Evolutionary conservation across 1,140 invertebrate species (phyloP).

Genomic region (Bombus sylvicola): DNA sequence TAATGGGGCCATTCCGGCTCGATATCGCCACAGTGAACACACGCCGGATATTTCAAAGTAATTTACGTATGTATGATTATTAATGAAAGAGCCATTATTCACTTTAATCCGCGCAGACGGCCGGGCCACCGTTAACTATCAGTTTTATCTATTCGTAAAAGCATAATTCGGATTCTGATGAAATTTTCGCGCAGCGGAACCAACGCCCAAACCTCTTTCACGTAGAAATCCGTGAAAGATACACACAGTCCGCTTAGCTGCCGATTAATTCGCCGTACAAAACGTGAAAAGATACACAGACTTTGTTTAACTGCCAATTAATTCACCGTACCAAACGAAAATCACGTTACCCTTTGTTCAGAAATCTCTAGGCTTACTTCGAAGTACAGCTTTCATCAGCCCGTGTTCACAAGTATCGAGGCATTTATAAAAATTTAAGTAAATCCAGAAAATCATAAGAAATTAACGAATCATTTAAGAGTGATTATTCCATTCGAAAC

Average conservation of each 20-base stretch:
- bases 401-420: not conserved
- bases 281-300: not conserved
- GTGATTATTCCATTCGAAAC: too few species aligned
- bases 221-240: not conserved
- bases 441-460: not conserved
- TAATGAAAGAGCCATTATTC: not conserved
- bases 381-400: not conserved
- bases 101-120: not conserved
- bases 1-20: not conserved
- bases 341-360: not conserved
- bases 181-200: not conserved
- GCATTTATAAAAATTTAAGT: not conserved
- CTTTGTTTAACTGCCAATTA: not conserved
- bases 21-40: not conserved
- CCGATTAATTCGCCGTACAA: not conserved
- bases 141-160: not conserved
- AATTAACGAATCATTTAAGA: too few species aligned
- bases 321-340: not conserved
- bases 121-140: not conserved
- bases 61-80: conserved; percentile 5
- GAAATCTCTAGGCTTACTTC: not conserved
- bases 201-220: not conserved
- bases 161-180: not conserved
- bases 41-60: not conserved
- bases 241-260: not conserved